Evolutionary conservation across 2,888 invertebrate genomes (phyloP), one percentile per base, ranked within the genome.

Genomic region (Leucophenga montana): DNA sequence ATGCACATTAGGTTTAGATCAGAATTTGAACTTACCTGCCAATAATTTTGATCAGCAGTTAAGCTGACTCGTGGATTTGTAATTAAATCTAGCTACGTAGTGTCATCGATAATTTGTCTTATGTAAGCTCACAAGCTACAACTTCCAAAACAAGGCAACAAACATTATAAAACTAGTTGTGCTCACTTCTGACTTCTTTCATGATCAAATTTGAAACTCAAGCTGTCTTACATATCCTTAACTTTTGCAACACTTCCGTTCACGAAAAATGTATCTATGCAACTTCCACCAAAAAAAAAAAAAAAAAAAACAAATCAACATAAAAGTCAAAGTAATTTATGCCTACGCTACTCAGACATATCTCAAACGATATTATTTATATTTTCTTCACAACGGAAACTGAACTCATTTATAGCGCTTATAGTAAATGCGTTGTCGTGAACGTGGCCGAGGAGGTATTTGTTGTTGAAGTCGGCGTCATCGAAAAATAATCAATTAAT

Each of bases 401-500:
- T 59, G 75, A 70, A 67, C 73, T 75, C 75, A 65, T 76, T 78
- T 76, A 71, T 72, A 73, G 78, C 75, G 74, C 79, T 69, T 73
- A 69, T 22, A n/a, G n/a, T n/a, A 64, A 64, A 64, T 64, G 62
- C 48, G 72, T 53, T 66, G 67, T 67, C 61, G 50, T 20, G 16
- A 54, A 18, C 20, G 13, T 64, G 1, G 16, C 6, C 22, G 27
- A 50, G 22, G 48, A 65, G 48, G 46, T 69, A 46, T 54, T 56
- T 48, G n/a, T 67, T 67, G 70, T 66, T 69, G 66, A 56, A 70
- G 46, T 69, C 56, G 65, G 67, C 74, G 69, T 64, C 76, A 72
- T 72, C 76, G 79, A 81, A 83, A 82, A 82, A 80, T 84, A 84
- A 86, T 86, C 85, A 85, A 85, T 86, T 85, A 85, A 85, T 86